Evolutionary conservation across 1,140 invertebrate species (phyloP).

Genomic region (Brachionus angularis): DNA sequence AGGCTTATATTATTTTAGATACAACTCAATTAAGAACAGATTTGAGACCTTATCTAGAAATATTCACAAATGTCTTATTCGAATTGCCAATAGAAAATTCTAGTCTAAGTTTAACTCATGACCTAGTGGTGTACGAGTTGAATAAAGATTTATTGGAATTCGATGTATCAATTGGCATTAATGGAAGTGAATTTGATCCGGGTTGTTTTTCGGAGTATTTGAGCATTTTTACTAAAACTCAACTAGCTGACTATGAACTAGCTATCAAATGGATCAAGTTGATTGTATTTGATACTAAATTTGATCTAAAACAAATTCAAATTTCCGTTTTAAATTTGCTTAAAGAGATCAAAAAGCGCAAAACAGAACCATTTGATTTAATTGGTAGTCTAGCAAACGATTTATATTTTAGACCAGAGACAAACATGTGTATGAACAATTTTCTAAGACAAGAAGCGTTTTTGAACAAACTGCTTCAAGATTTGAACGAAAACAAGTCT

Average conservation of each 20-base stretch:
- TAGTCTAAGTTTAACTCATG: constrained; percentile 61
- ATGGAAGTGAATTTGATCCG: constrained; percentile 48
- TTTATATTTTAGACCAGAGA: background rate
- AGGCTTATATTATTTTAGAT: constrained; percentile 65
- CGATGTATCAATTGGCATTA: constrained; percentile 64
- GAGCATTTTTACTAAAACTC: constrained; percentile 16
- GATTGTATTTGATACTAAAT: constrained; percentile 67
- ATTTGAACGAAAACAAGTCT: constrained; percentile 60
- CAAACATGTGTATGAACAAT: constrained; percentile 67
- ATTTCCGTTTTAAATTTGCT: constrained; percentile 68
- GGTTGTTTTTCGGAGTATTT: constrained; percentile 35
- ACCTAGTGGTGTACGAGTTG: constrained; percentile 70
- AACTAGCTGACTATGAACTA: constrained; percentile 65
- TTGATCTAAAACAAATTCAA: constrained; percentile 69
- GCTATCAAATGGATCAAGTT: constrained; percentile 73
- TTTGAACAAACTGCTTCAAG: constrained; percentile 65
- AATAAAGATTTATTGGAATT: constrained; percentile 68
- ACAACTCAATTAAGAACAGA: constrained; percentile 64
- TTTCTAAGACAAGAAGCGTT: constrained; percentile 74
- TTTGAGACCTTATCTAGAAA: constrained; percentile 67
- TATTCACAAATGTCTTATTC: constrained; percentile 68
- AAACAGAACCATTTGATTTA: constrained; percentile 27
- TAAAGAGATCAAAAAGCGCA: constrained; percentile 66
- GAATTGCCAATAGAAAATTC: constrained; percentile 61
- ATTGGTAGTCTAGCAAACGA: background rate